Conservation (phyloP, 1,140 invertebrate species). For the Planococcus citri region DNA sequence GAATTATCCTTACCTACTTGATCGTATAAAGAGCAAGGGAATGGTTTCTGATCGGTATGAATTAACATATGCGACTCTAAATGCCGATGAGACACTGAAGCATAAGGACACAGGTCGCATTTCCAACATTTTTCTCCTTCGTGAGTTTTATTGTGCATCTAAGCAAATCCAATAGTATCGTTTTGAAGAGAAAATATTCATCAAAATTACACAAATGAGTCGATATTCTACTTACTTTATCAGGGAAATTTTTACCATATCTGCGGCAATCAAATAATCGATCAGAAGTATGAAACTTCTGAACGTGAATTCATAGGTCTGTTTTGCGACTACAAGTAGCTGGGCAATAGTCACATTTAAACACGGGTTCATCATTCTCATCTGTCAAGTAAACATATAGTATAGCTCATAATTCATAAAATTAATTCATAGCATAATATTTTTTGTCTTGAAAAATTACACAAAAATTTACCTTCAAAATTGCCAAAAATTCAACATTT, state of each 20-base stretch:
- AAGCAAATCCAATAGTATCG: constrained; percentile 8
- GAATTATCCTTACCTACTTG: constrained; percentile 38
- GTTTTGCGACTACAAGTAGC: constrained; percentile 94
- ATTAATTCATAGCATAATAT: no score
- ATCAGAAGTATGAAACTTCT: constrained; percentile 90
- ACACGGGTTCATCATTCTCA: constrained; percentile 76
- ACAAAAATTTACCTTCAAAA: no score
- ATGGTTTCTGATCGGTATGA: constrained; percentile 87
- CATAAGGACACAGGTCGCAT: constrained; percentile 88
- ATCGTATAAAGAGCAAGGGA: constrained; percentile 66
- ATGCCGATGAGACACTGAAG: constrained; percentile 80
- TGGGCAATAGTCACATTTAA: constrained; percentile 88
- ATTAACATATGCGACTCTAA: constrained; percentile 94
- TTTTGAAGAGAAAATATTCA: constrained; percentile 17
- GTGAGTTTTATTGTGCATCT: constrained; percentile 72
- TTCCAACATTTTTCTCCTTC: constrained; percentile 97
- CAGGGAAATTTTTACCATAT: constrained; percentile 73
- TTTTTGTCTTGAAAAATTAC: no score
- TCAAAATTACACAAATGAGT: background rate
- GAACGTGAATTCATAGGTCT: constrained; percentile 88
- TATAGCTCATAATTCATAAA: no score
- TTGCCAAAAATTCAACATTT: no score
- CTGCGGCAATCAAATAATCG: constrained; percentile 83
- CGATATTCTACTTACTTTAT: background rate
- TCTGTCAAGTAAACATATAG: no score